These are phyloP conservation scores for Dryocosmus kuriphilus DNA, from an alignment of 2,888 invertebrate genomes.

Conservation along the genomic window DNA sequence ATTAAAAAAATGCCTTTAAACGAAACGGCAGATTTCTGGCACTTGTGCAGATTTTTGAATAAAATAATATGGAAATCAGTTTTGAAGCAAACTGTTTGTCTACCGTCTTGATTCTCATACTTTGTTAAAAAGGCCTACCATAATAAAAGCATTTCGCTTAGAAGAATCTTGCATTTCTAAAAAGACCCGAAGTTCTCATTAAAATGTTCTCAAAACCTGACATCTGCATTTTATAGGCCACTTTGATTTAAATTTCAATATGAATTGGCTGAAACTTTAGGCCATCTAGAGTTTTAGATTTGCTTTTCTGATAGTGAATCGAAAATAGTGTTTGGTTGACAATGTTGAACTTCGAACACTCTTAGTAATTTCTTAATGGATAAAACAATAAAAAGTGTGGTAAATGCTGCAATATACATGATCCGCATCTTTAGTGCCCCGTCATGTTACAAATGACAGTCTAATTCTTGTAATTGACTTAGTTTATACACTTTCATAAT, in stretches of 20 bases:
- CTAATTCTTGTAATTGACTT: conserved; percentile 62
- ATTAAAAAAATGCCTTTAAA: neutral
- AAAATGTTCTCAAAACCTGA: conserved; percentile 21
- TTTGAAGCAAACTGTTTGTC: neutral
- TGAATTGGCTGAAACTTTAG: neutral
- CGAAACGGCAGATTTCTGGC: neutral
- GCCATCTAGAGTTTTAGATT: conserved; percentile 4
- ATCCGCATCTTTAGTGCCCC: conserved; percentile 33
- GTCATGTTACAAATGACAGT: conserved; percentile 27
- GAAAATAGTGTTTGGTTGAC: neutral
- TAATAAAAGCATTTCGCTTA: conserved; percentile 20
- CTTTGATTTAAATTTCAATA: conserved; percentile 17
- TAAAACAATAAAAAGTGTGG: conserved; percentile 2
- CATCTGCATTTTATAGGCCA: conserved; percentile 35
- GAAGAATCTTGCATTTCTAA: conserved; percentile 26
- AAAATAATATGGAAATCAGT: conserved; percentile 14
- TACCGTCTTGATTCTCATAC: conserved; percentile 2
- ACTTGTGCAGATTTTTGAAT: conserved; percentile 21
- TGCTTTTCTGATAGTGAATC: neutral
- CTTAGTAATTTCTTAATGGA: conserved; percentile 20
- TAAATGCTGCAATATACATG: conserved; percentile 32
- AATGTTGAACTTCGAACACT: conserved; percentile 24
- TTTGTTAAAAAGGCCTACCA: neutral
- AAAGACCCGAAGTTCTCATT: conserved; percentile 35
- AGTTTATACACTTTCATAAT: conserved; percentile 63